These are phyloP conservation scores for Tapirus indicus DNA, from an alignment of 2,797 vertebrate genomes.

Conservation along the genomic window DNA sequence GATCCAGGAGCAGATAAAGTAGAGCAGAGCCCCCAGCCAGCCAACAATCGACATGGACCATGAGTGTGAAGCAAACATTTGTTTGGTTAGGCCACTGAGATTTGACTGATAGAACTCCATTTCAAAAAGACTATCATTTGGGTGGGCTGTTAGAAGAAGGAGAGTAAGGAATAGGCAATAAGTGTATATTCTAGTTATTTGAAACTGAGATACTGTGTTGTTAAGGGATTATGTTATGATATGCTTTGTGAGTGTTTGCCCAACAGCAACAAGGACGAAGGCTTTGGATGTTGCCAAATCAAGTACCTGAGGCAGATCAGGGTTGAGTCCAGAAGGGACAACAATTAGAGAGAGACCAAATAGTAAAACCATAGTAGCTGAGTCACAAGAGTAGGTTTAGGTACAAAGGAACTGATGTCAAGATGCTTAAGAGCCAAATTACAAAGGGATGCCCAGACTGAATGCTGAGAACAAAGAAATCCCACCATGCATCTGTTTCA, in stretches of 20 bases:
- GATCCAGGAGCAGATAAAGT: neutral
- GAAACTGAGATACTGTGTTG: neutral
- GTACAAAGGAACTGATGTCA: neutral
- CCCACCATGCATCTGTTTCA: neutral
- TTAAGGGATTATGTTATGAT: neutral
- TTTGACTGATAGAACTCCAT: neutral
- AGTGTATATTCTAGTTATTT: neutral
- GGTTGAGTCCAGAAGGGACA: neutral
- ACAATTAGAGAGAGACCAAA: neutral
- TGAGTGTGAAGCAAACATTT: neutral
- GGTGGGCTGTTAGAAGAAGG: neutral
- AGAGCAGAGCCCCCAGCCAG: neutral
- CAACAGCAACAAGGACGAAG: neutral
- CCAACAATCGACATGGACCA: neutral
- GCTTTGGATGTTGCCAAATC: neutral
- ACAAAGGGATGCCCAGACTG: neutral
- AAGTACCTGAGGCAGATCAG: neutral
- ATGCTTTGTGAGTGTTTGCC: neutral
- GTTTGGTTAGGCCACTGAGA: neutral
- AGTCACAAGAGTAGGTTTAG: neutral
- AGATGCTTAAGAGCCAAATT: neutral
- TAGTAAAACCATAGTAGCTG: neutral
- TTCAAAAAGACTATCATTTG: neutral
- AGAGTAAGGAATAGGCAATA: neutral
- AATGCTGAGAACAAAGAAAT: slow-evolving; percentile 25